phyloP scores from a whole-genome alignment of 1,140 invertebrate species.

The Prorops nasuta region DNA sequence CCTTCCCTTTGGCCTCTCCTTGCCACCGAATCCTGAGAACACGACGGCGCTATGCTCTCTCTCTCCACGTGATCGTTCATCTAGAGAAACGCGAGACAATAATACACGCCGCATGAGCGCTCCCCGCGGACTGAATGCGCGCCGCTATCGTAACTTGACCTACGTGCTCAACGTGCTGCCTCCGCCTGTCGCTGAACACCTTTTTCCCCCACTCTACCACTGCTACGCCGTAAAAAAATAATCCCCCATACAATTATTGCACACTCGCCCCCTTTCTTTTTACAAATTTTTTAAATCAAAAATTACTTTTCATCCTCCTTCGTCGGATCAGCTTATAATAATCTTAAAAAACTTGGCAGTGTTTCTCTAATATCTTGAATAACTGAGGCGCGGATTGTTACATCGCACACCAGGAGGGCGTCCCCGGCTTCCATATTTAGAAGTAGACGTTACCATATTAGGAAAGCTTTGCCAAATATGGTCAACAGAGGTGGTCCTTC shows the following conservation, averaged over 20 bases:
- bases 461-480: conserved; percentile 71
- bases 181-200: conserved; percentile 45
- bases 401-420: conserved; percentile 58
- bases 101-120: conserved; percentile 47
- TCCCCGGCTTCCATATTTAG: conserved; percentile 72
- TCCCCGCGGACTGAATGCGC: conserved; percentile 47
- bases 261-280: too few species aligned
- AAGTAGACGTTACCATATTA: conserved; percentile 70
- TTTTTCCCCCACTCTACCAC: conserved; percentile 26
- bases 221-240: conserved; percentile 32
- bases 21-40: conserved; percentile 17
- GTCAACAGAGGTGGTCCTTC: conserved; percentile 62
- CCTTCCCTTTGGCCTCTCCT: conserved; percentile 26
- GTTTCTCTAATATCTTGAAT: conserved; percentile 17
- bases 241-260: conserved; percentile 33
- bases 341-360: conserved; percentile 18
- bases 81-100: conserved; percentile 39
- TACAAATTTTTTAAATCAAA: too few species aligned
- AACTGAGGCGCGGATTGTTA: conserved; percentile 49
- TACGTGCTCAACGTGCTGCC: conserved; percentile 53
- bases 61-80: conserved; percentile 44
- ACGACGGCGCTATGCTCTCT: background rate
- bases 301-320: too few species aligned
- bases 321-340: background rate
- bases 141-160: conserved; percentile 48